Evolutionary conservation across 2,888 invertebrate species (phyloP).

Genomic region (Cristatella mucedo): DNA sequence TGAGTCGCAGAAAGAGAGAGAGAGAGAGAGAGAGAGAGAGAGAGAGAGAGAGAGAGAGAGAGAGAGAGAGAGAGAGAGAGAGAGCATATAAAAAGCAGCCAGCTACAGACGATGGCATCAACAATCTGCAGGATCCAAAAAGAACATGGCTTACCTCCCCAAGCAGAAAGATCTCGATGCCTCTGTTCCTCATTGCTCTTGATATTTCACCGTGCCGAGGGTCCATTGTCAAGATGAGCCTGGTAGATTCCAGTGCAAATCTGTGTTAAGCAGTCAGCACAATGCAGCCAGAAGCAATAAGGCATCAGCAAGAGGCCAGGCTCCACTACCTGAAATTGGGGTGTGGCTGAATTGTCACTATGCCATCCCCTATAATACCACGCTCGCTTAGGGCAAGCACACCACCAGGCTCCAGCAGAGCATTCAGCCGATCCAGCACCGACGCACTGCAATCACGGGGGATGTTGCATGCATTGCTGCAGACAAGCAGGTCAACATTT

Average conservation of each 20-base stretch:
- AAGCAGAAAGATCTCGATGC: constrained; percentile 73
- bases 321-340: constrained; percentile 54
- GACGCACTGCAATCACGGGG: constrained; percentile 65
- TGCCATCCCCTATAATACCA: constrained; percentile 59
- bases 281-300: neutral
- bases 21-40: too few species aligned
- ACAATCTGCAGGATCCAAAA: too few species aligned
- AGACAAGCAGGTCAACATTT: too few species aligned
- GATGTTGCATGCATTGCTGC: too few species aligned
- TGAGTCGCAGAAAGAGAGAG: too few species aligned
- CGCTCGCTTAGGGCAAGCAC: constrained; percentile 74
- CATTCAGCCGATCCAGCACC: constrained; percentile 86
- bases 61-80: too few species aligned
- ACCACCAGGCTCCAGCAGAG: constrained; percentile 80
- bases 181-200: constrained; percentile 91
- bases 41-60: too few species aligned
- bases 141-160: too few species aligned
- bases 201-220: constrained; percentile 89
- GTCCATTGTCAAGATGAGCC: constrained; percentile 84
- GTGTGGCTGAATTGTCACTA: constrained; percentile 64
- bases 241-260: constrained; percentile 21
- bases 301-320: constrained; percentile 1
- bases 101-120: too few species aligned
- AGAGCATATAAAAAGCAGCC: too few species aligned
- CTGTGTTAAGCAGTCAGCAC: neutral